Evolutionary conservation across 2,888 invertebrate species (phyloP), one percentile per base, ranked within the genome.

Genomic region (Drosophila paranaensis): DNA sequence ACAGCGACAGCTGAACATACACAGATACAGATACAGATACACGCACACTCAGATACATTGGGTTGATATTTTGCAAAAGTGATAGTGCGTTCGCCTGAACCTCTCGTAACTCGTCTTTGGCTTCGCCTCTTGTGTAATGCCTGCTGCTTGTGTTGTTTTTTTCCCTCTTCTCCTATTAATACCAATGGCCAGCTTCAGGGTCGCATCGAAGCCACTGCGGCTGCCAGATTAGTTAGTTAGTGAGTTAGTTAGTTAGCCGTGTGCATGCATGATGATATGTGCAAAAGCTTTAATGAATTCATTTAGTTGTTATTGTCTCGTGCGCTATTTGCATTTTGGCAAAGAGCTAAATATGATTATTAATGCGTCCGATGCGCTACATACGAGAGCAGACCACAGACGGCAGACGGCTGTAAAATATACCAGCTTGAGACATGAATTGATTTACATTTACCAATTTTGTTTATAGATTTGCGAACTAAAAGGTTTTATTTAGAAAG

Each of bases 101-200:
- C 62, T 77, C 56, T 60, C 77, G 68, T 63, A 72, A 63, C 54
- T 70, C 37, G 77, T 72, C 51, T 20, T 42, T 30, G 16, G 46
- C 25, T 66, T 65, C 69, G 51, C 13, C 35, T 40, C 53, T 76
- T 76, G 78, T 77, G 78, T 74, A 76, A 76, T 74, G 74, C 30
- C 27, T 30, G 60, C 33, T 51, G 8, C 14, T 30, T 14, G 11
- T 16, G 40, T 39, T 27, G 25, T 42, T 11, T 3, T 10, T 16
- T 11, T 27, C 27, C 11, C 16, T 54, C 20, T 10, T 37, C 25
- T 46, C 16, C 55, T 57, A 37, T 30, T 35, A 53, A 53, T 53
- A 53, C 40, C 72, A 68, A 60, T 62, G 65, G 40, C 70, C 79
- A 69, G 39, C 79, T 74, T 77, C 71, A 79, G 79, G 79, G 77